Percentiles rank a stretch among this genome's conserved stretches.
These are phyloP conservation scores for Polydesmus complanatus DNA, from an alignment of 2,888 invertebrate species.

Conservation along the genomic window DNA sequence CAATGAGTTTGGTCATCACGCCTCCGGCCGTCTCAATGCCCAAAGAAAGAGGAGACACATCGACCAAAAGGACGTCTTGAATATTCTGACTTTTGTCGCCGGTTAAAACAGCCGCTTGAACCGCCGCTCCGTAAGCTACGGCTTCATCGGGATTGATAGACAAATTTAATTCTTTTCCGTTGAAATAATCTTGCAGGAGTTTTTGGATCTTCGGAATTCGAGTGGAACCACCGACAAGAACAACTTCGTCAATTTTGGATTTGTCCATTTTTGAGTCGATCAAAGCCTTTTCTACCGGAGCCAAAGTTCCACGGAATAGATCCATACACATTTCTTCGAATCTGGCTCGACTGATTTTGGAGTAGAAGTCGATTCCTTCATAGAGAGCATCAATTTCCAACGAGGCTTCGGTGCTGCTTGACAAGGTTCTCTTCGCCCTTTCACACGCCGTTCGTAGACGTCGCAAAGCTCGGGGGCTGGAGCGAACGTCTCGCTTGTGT, in stretches of 20 bases:
- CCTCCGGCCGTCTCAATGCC: conserved; percentile 45
- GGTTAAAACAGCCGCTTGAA: neutral
- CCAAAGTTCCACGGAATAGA: conserved; percentile 54
- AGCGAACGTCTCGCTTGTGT: conserved; percentile 73
- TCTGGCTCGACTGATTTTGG: conserved; percentile 38
- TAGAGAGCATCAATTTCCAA: conserved; percentile 22
- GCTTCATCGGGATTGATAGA: conserved; percentile 12
- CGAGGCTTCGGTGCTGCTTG: conserved; percentile 30
- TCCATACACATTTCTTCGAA: conserved; percentile 62
- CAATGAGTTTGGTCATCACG: conserved; percentile 68
- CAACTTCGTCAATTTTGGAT: neutral
- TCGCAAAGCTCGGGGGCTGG: conserved; percentile 48
- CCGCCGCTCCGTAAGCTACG: conserved; percentile 2
- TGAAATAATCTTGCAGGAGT: conserved; percentile 44
- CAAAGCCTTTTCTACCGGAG: conserved; percentile 63
- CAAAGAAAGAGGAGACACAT: conserved; percentile 49
- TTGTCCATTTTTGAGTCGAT: conserved; percentile 21
- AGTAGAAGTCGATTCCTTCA: conserved; percentile 24
- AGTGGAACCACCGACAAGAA: conserved; percentile 5
- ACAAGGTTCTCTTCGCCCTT: conserved; percentile 46
- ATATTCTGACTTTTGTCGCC: conserved; percentile 27
- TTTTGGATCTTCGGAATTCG: conserved; percentile 27
- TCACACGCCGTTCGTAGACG: conserved; percentile 49
- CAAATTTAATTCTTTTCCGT: conserved; percentile 34
- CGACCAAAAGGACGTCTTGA: conserved; percentile 67